Percentiles rank a stretch among this genome's conserved stretches.
These are phyloP conservation scores for Sitta europaea DNA, from an alignment of 2,113 vertebrate genomes.

Conservation along the genomic window DNA sequence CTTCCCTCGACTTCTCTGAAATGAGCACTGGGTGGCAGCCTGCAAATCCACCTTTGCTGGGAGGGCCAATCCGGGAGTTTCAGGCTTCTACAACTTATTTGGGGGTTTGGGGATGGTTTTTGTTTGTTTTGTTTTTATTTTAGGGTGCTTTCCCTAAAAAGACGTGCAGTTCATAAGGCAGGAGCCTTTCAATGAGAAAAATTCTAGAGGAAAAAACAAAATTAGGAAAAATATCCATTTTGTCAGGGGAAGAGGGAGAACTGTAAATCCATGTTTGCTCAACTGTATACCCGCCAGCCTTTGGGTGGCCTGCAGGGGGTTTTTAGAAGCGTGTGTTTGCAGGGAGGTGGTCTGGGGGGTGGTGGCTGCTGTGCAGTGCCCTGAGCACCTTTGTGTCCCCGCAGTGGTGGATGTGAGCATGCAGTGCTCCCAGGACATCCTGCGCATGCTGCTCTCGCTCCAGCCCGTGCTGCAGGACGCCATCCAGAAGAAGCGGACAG, in stretches of 20 bases:
- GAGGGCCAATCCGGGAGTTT: neutral
- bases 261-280: neutral
- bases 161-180: neutral
- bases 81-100: neutral
- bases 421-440: constrained; percentile 96
- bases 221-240: neutral
- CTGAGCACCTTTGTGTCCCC: neutral
- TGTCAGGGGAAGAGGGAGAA: neutral
- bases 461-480: constrained; percentile 96
- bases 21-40: constrained; percentile 36
- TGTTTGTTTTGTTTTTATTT: neutral
- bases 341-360: neutral
- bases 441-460: constrained; percentile 92
- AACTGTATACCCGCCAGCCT: accelerated
- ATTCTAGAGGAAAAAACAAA: neutral
- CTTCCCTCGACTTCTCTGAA: neutral
- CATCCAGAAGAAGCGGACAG: constrained; percentile 94
- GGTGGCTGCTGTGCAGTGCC: neutral
- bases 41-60: neutral
- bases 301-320: neutral
- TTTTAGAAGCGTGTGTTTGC: neutral
- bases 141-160: accelerated
- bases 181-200: neutral
- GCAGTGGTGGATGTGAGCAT: constrained; percentile 88
- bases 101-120: accelerated